A percentile compares a stretch with the other conserved stretches of the same genome.
phyloP scores from a whole-genome alignment of 2,113 vertebrate species.

The Sapajus apella region DNA sequence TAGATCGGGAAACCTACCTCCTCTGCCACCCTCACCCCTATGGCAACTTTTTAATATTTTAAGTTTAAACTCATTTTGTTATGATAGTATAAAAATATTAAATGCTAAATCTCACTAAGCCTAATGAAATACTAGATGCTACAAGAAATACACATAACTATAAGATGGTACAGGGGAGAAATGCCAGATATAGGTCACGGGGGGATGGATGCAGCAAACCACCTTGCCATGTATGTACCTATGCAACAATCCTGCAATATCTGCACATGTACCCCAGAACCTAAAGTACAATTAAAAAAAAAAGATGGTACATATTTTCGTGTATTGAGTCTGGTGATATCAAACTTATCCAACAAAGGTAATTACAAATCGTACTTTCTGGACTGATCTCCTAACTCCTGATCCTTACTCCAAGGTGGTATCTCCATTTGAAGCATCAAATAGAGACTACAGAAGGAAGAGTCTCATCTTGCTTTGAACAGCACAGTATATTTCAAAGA shows the following conservation, averaged over 20 bases:
- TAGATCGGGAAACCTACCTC: background rate
- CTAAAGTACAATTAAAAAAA: too few relatives aligned
- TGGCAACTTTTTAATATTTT: background rate
- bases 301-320: background rate
- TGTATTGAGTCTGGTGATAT: background rate
- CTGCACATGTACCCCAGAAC: too few relatives aligned
- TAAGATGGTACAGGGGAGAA: background rate
- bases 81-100: background rate
- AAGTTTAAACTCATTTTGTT: background rate
- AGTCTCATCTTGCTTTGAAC: background rate
- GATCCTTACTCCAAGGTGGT: background rate
- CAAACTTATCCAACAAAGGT: background rate
- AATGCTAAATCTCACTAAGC: background rate
- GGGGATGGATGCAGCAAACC: too few relatives aligned
- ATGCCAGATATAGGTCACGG: too few relatives aligned
- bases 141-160: background rate
- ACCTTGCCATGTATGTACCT: too few relatives aligned
- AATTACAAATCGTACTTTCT: background rate
- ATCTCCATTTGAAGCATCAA: background rate
- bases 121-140: background rate
- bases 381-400: background rate
- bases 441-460: background rate
- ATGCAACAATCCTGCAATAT: too few relatives aligned
- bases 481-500: background rate
- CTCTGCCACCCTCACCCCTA: fast-evolving